Evolutionary conservation across 2,888 invertebrate species (phyloP), one percentile per base, ranked within the genome.

Genomic region (Nesidiocoris tenuis): DNA sequence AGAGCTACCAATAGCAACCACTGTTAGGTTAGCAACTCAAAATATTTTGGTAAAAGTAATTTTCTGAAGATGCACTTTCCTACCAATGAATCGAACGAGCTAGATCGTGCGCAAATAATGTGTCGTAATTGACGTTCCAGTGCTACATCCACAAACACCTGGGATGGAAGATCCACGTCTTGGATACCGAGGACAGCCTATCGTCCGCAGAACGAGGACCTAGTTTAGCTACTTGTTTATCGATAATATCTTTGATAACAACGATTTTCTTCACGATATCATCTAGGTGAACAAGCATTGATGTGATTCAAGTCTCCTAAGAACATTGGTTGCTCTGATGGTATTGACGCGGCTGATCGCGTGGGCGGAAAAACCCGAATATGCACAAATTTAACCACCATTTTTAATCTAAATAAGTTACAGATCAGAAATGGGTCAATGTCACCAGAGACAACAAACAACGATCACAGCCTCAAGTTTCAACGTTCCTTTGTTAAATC

Each of bases 151-250:
- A 96, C 85, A 92, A 90, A 80, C 92, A 94, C 83, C 86, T 96
- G 24, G 96, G 96, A 66, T 96, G 95, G 95, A 96, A 94, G 84
- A 95, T 96, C 80, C 89, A 93, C 83, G 92, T 96, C 1, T 90
- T 94, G 12, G 90, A 94, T 81, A 88, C 89, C 7, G 72, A 72
- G 54, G 63, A 56, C 24, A 61, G 23, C 25, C 19, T 16, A 17
- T 61, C 75, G 5, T 75, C 75, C 24, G 66, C 61, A 1, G 25
- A 65, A 57, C 66, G 21, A 39, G 66, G 61, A 23, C 75, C 66
- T n/a, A 24, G 67, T 24, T 67, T 67, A 75, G 67, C 59, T 59
- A 59, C 75, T 75, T 61, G 66, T 66, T 39, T 39, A 39, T 7
- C 39, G 39, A 7, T 39, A 12, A 17, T 18, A 17, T 61, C 54